Base-by-base conservation (phyloP, 2,888 invertebrate species). In the Deroplatys truncata region DNA sequence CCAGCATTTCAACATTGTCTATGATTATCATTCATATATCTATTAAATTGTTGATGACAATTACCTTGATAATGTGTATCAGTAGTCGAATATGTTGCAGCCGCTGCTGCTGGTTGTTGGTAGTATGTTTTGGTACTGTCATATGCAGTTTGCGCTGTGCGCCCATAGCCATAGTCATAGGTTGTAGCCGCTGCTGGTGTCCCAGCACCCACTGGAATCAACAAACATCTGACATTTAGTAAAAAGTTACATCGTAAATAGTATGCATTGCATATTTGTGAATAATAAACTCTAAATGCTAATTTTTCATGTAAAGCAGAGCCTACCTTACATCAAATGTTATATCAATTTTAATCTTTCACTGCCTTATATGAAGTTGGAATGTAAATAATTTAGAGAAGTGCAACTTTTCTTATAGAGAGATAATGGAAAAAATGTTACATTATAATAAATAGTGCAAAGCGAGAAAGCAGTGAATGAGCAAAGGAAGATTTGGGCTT, bases 81-180 rank as follows among this genome's bases (percentile, higher is more conserved):
- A 28, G 96, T 94, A 56, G 95, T 95, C 15, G 96, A 96, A 93
- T 96, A 96, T 8, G 92, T 92, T 25, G 93, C 93, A 35, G 90
- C 90, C 89, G 95, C 94, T 88, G 96, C 95, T n/a, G 97, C 96
- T 91, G 97, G 96, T 93, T 97, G 98, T 93, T 97, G 97, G 93
- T 97, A 97, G 91, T 96, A 97, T 2, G 97, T 96, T 94, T 98
- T 97, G 92, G 97, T 96, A 25, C 97, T 96, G 94, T 97, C 97
- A 94, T 97, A 97, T 83, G 96, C 96, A 88, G 95, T 95, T 25
- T 94, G 94, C 89, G 96, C 94, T 91, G 95, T 93, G 90, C 95
- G 94, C 91, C 96, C 96, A 94, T 96, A 96, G 87, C 96, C 95
- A 94, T 96, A 96, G 92, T 96, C 96, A 94, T 96, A 96, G 20